Conservation (phyloP, 1,140 invertebrate genomes). For the Panagrolaimus sp. region DNA sequence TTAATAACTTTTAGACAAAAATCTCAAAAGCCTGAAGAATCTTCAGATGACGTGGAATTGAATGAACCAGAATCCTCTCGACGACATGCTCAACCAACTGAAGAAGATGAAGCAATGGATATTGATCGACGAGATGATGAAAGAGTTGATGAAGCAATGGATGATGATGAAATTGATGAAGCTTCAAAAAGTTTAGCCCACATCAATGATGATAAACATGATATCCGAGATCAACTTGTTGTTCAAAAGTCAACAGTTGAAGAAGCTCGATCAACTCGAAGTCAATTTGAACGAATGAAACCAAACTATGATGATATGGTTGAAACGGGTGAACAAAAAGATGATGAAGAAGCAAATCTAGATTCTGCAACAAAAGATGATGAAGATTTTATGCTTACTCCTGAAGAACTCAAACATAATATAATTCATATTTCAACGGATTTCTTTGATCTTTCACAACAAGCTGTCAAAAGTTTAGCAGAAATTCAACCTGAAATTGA, state of each 20-base stretch:
- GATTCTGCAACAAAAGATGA: not conserved
- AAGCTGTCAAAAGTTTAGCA: not conserved
- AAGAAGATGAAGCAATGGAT: constrained; percentile 10
- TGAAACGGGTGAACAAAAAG: not conserved
- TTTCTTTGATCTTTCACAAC: constrained; percentile 12
- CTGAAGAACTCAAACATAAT: not conserved
- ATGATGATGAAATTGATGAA: constrained; percentile 21
- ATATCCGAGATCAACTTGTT: constrained; percentile 19
- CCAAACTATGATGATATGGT: not conserved
- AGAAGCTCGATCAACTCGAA: constrained; percentile 23
- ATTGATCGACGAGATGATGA: not conserved
- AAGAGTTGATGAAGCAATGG: not conserved
- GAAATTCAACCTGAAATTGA: not conserved
- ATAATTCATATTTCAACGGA: constrained; percentile 1
- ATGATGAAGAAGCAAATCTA: not conserved
- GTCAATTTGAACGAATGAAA: constrained; percentile 8
- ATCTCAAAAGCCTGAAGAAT: constrained; percentile 15
- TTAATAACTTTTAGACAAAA: constrained; percentile 4
- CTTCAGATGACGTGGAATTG: not conserved
- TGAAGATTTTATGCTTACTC: not conserved
- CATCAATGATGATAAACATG: constrained; percentile 22
- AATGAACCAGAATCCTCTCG: not conserved
- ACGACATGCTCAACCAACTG: not conserved
- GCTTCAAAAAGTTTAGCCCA: constrained; percentile 18
- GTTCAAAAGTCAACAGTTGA: constrained; percentile 30